Conservation (phyloP, 30 jellyfish, hydroid and myxozoan species). For the Morbakka virulenta region DNA sequence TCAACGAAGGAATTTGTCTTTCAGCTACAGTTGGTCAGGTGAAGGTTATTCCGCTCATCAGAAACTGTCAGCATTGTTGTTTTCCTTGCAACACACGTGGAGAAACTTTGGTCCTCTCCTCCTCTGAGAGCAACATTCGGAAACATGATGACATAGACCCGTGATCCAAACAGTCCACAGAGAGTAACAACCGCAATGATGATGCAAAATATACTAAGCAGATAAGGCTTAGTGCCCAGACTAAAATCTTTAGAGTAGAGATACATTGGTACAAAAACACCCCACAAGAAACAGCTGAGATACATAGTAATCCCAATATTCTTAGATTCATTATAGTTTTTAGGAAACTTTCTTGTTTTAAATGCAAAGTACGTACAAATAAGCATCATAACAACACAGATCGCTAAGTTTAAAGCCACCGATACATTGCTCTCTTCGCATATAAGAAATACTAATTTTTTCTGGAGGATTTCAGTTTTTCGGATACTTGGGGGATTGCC, state of each 20-base stretch:
- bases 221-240: constrained; percentile 5
- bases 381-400: constrained; percentile 73
- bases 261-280: constrained; percentile 46
- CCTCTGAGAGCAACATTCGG: neutral
- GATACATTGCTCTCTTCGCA: constrained; percentile 58
- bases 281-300: constrained; percentile 82
- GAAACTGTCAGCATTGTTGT: neutral
- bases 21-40: too few relatives aligned
- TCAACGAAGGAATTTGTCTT: too few relatives aligned
- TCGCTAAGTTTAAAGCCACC: constrained; percentile 55
- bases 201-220: constrained; percentile 29
- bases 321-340: constrained; percentile 84
- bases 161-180: constrained; percentile 59
- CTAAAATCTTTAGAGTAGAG: constrained; percentile 15
- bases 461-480: neutral
- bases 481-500: constrained; percentile 64
- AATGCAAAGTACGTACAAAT: constrained; percentile 82
- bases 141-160: constrained; percentile 9
- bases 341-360: constrained; percentile 90
- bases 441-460: constrained; percentile 24
- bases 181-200: constrained; percentile 44
- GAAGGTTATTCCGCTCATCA: too few relatives aligned
- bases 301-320: constrained; percentile 94
- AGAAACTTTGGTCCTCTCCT: constrained; percentile 2
- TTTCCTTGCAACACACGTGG: neutral